Evolutionary conservation across 2,113 vertebrate species (phyloP).

Genomic region (Heterocephalus glaber): DNA sequence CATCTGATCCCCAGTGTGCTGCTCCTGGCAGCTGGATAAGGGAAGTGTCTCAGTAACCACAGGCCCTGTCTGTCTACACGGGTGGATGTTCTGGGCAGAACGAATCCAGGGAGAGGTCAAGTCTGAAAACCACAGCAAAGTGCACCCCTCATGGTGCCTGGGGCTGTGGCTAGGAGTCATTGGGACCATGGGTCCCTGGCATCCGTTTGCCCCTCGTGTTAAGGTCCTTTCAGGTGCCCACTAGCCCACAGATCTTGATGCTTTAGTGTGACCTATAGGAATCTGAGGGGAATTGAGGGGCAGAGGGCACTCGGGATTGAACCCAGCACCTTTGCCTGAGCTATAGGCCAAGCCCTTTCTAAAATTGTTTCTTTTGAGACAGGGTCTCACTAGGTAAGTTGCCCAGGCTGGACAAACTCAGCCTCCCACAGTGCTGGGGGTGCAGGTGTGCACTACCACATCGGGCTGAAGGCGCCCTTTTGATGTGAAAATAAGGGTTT

Average conservation of each 20-base stretch:
- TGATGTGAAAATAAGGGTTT: not conserved
- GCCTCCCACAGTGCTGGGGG: not conserved
- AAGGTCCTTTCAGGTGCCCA: not conserved
- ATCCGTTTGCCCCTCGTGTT: not conserved
- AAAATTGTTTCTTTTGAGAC: not conserved
- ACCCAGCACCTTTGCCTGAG: not conserved
- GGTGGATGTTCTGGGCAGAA: not conserved
- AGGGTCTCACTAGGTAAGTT: not conserved
- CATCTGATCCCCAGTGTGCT: not conserved
- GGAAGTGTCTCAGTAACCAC: no score
- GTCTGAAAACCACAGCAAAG: not conserved
- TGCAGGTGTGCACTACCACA: not conserved
- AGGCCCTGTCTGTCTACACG: rapidly evolving
- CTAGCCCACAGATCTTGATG: not conserved
- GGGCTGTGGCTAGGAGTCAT: not conserved
- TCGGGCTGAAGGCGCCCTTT: not conserved
- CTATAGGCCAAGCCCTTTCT: not conserved
- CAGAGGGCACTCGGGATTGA: not conserved
- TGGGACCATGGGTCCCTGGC: no score
- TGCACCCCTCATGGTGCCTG: not conserved
- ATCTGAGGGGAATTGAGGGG: not conserved
- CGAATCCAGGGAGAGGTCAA: not conserved
- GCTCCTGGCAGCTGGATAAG: not conserved
- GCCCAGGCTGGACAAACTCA: not conserved
- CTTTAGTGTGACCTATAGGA: not conserved